Evolutionary conservation across 2,113 vertebrate species (phyloP).

Genomic region (Syrmaticus mikado): DNA sequence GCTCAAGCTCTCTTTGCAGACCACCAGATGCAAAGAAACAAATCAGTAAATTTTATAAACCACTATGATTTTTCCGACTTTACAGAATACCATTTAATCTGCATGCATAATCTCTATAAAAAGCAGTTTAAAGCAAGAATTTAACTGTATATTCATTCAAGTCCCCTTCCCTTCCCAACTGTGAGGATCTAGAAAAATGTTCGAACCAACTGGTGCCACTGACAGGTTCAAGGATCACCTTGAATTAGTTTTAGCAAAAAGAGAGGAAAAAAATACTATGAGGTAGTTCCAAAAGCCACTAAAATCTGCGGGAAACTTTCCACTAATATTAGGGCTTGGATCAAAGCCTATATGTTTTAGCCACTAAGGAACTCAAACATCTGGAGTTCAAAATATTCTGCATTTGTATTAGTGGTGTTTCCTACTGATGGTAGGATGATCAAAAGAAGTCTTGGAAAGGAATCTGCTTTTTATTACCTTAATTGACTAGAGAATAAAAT

Average conservation of each 20-base stretch:
- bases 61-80: neutral
- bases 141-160: neutral
- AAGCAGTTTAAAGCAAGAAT: neutral
- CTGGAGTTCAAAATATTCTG: neutral
- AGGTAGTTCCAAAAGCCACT: neutral
- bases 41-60: neutral
- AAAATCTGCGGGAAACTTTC: neutral
- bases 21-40: neutral
- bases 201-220: neutral
- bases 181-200: rapidly evolving
- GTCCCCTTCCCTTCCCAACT: neutral
- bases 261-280: neutral
- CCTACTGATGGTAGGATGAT: neutral
- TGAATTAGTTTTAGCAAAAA: neutral
- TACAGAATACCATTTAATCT: neutral
- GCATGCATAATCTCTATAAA: neutral
- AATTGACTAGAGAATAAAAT: neutral
- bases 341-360: neutral
- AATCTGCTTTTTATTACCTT: neutral
- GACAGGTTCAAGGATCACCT: neutral
- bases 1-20: neutral
- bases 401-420: neutral
- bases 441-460: neutral
- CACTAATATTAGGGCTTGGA: neutral
- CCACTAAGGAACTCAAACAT: neutral